Evolutionary conservation across 1,140 invertebrate genomes (phyloP), one percentile per base, ranked within the genome.

Genomic region (Leptinotarsa texana): DNA sequence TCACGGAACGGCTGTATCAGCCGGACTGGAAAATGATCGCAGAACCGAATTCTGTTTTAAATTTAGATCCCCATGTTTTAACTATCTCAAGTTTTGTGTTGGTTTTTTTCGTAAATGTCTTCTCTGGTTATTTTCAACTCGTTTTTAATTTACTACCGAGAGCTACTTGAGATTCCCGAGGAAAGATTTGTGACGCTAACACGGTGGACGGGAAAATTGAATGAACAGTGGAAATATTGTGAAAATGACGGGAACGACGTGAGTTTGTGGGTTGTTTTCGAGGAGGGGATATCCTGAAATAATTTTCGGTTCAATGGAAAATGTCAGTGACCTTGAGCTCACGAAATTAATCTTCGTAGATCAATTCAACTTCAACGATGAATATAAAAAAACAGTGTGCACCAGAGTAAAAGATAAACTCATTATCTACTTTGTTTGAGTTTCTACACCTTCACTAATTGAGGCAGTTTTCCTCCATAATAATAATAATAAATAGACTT

Each of bases 61-160:
- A 65, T 65, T 65, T 65, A 65, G 63, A n/a, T 57, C 51, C 51
- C 51, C 51, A 57, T 57, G n/a, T 57, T 57, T 0, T 57, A 65
- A 65, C 63, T 22, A 65, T 21, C 21, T 33, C 63, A 65, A 65
- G 63, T 65, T 65, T 65, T 65, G 63, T 65, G 21, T 65, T 21
- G 21, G 17, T 65, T 42, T 65, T 65, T 65, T 65, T 24, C 27
- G 13, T 33, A 11, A 21, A 65, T 65, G 63, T 22, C 63, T 65
- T 65, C 63, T 65, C 63, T 65, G 63, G 63, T 24, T 65, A 65
- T 65, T 65, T 65, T 65, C 63, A 65, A 65, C 63, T 27, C 21
- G 63, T 18, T 65, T 17, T 21, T 65, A 65, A 18, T 65, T 65
- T 3, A 57, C 6, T 57, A 15, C n/a, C 15, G 51, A 57, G 15